phyloP scores from a whole-genome alignment of 2,113 vertebrate species.

The Anas platyrhynchos region DNA sequence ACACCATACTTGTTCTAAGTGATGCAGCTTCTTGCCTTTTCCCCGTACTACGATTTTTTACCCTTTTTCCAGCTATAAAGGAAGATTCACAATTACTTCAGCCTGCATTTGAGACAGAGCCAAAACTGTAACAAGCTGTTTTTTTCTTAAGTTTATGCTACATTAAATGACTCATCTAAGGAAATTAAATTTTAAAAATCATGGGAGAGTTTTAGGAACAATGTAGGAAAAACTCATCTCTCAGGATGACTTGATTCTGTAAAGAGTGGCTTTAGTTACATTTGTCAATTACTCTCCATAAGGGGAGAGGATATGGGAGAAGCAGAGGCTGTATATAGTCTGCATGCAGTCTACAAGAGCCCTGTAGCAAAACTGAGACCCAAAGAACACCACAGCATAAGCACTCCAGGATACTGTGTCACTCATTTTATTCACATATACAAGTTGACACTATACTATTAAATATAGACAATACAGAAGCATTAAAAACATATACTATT shows the following conservation, averaged over 20 bases:
- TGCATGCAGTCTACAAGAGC: background rate
- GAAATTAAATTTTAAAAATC: background rate
- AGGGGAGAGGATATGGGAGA: background rate
- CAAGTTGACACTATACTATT: constrained; percentile 46
- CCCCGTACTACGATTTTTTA: background rate
- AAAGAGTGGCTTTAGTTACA: background rate
- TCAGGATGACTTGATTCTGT: background rate
- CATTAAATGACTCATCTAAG: background rate
- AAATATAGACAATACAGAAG: constrained; percentile 63
- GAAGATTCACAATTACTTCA: background rate
- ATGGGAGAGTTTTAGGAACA: background rate
- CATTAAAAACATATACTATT: constrained; percentile 62
- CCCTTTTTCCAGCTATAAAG: background rate
- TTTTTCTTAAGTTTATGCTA: background rate
- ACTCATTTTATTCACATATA: constrained; percentile 69
- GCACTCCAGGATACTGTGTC: constrained; percentile 14
- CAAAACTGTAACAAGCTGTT: background rate
- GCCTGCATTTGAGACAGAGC: background rate
- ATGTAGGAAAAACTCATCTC: background rate
- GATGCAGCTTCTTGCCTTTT: background rate
- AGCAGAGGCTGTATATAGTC: background rate
- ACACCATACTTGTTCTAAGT: background rate
- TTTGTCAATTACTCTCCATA: background rate
- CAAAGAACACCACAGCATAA: background rate
- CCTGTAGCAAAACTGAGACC: background rate